phyloP scores from a whole-genome alignment of 2,797 vertebrate species.

The Myotis planiceps region DNA sequence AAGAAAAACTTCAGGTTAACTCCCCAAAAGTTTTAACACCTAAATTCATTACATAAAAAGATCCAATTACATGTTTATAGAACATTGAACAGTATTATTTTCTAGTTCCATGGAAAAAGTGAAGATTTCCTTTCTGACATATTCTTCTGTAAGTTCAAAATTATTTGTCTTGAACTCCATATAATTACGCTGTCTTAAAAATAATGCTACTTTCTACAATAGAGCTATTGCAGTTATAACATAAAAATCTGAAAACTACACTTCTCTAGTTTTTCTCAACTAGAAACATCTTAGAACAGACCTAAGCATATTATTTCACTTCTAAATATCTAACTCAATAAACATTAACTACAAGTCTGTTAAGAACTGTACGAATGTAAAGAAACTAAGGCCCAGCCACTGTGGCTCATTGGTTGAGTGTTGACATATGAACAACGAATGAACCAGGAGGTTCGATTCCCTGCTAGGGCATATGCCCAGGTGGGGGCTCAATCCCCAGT shows the following conservation, averaged over 20 bases:
- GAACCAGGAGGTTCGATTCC: too few relatives aligned
- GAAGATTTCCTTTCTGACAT: not conserved
- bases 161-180: not conserved
- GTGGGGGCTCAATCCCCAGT: too few relatives aligned
- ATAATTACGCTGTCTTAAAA: not conserved
- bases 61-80: not conserved
- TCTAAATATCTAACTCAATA: not conserved
- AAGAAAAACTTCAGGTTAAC: not conserved
- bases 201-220: not conserved
- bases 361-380: not conserved
- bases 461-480: too few relatives aligned
- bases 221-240: not conserved
- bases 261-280: slow-evolving; percentile 19
- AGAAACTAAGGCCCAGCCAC: not conserved
- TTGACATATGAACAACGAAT: too few relatives aligned
- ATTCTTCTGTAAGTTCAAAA: not conserved
- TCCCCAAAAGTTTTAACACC: not conserved
- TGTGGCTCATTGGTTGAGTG: too few relatives aligned
- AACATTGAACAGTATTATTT: not conserved
- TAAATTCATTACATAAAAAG: slow-evolving; percentile 20
- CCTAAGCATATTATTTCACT: not conserved
- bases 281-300: not conserved
- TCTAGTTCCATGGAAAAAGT: not conserved
- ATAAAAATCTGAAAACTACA: not conserved
- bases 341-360: not conserved